Evolutionary conservation across 1,140 invertebrate genomes (phyloP).

Genomic region (Aphelinus atriplicis): DNA sequence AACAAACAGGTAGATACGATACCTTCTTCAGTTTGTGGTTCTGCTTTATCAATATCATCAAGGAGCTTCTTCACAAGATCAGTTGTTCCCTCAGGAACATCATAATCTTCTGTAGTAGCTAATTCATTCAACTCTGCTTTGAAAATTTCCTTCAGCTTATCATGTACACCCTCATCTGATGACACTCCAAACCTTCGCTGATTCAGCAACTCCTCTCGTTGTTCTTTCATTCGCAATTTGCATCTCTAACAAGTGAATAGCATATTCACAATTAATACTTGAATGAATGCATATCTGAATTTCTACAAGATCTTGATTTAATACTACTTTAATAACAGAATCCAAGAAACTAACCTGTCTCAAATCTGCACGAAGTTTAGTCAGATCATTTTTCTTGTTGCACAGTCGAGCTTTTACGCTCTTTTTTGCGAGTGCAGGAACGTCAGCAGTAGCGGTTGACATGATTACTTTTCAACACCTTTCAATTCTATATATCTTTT

Average conservation of each 20-base stretch:
- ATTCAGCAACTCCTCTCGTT: constrained; percentile 28
- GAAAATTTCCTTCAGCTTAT: constrained; percentile 36
- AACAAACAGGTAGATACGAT: neutral
- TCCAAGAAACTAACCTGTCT: constrained; percentile 31
- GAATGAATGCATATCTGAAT: neutral
- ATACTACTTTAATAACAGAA: neutral
- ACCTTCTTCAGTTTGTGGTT: constrained; percentile 25
- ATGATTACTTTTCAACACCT: constrained; percentile 1
- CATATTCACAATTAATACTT: neutral
- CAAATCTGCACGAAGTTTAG: constrained; percentile 30
- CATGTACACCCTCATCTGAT: constrained; percentile 23
- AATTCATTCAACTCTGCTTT: constrained; percentile 31
- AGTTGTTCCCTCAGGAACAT: constrained; percentile 16
- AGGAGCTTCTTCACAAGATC: constrained; percentile 23
- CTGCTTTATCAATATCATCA: constrained; percentile 2
- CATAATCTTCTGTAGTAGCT: constrained; percentile 12
- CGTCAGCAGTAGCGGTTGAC: constrained; percentile 5
- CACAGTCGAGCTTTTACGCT: constrained; percentile 28
- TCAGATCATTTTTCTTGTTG: constrained; percentile 19
- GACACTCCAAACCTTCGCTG: constrained; percentile 32
- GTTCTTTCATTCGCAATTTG: constrained; percentile 27
- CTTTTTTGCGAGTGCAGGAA: constrained; percentile 17
- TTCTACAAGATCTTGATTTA: neutral
- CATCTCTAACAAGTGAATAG: constrained; percentile 20
- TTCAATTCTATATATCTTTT: too few species aligned